Evolutionary conservation across 30 jellyfish, hydroid and myxozoan genomes (phyloP).

Genomic region (Pelagia noctiluca): DNA sequence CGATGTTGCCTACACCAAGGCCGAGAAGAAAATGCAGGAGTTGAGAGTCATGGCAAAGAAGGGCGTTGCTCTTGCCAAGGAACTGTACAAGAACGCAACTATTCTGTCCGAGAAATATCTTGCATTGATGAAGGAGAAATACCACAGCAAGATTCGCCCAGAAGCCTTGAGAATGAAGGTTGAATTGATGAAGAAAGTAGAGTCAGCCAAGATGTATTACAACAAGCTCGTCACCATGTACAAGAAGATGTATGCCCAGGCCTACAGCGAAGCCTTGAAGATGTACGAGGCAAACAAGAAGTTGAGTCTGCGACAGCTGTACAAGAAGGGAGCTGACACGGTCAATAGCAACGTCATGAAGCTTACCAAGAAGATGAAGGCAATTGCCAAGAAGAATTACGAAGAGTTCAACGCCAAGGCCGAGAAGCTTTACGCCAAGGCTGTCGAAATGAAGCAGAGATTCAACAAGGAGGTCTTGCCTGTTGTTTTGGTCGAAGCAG

Average conservation of each 20-base stretch:
- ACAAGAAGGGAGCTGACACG: conserved; percentile 58
- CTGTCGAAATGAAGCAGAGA: conserved; percentile 43
- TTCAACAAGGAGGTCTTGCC: conserved; percentile 82
- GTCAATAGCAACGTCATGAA: conserved; percentile 35
- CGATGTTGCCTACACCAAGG: conserved; percentile 43
- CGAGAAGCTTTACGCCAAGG: conserved; percentile 32
- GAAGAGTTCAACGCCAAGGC: conserved; percentile 20
- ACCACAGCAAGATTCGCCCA: conserved; percentile 71
- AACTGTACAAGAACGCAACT: conserved; percentile 49
- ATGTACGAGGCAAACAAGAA: conserved; percentile 81
- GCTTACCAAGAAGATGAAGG: conserved; percentile 31
- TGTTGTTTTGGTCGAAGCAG: conserved; percentile 74
- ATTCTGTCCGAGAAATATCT: conserved; percentile 25
- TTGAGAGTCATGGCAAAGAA: conserved; percentile 48
- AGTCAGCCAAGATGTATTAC: conserved; percentile 27
- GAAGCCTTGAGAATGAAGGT: conserved; percentile 51
- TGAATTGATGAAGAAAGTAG: conserved; percentile 44
- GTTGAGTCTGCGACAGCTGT: conserved; percentile 77
- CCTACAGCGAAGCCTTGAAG: conserved; percentile 15
- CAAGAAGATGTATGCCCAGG: conserved; percentile 42
- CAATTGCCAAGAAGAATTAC: conserved; percentile 54
- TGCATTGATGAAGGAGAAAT: conserved; percentile 30
- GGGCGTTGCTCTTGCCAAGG: conserved; percentile 47
- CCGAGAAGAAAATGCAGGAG: conserved; percentile 15
- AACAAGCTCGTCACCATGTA: conserved; percentile 33